Conservation (phyloP, 2,113 vertebrate genomes). For the Stegastes partitus region DNA sequence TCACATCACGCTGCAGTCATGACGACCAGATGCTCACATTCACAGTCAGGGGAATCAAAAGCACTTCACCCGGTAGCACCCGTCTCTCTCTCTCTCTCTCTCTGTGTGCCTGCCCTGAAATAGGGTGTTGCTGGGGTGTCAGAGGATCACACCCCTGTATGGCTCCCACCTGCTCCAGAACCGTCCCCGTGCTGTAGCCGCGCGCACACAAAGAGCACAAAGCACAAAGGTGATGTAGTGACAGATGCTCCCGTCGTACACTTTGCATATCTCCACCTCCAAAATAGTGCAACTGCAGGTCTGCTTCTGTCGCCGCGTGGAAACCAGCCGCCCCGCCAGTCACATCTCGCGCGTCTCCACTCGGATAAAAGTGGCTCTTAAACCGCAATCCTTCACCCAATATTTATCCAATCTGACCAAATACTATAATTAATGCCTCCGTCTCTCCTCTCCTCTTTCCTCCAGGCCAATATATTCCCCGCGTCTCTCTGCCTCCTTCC, state of each 20-base stretch:
- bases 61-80: conserved; percentile 60
- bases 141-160: conserved; percentile 78
- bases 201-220: conserved; percentile 68
- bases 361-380: conserved; percentile 57
- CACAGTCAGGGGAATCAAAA: conserved; percentile 60
- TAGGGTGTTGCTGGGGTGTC: conserved; percentile 83
- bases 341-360: conserved; percentile 41
- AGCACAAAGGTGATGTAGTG: conserved; percentile 77
- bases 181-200: conserved; percentile 47
- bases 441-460: conserved; percentile 43
- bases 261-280: conserved; percentile 74
- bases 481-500: conserved; percentile 32
- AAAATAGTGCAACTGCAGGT: conserved; percentile 53
- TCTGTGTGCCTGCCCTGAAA: conserved; percentile 75
- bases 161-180: conserved; percentile 72
- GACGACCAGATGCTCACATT: conserved; percentile 68
- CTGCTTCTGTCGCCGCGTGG: conserved; percentile 15
- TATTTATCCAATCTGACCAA: conserved; percentile 80
- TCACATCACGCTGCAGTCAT: conserved; percentile 7
- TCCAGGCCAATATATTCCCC: conserved; percentile 59
- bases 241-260: conserved; percentile 75
- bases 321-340: conserved; percentile 28
- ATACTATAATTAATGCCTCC: conserved; percentile 77
- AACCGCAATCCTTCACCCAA: conserved; percentile 65
- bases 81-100: conserved; percentile 49